Base-by-base conservation (phyloP, 2,113 vertebrate genomes). In the Puntigrus tetrazona region DNA sequence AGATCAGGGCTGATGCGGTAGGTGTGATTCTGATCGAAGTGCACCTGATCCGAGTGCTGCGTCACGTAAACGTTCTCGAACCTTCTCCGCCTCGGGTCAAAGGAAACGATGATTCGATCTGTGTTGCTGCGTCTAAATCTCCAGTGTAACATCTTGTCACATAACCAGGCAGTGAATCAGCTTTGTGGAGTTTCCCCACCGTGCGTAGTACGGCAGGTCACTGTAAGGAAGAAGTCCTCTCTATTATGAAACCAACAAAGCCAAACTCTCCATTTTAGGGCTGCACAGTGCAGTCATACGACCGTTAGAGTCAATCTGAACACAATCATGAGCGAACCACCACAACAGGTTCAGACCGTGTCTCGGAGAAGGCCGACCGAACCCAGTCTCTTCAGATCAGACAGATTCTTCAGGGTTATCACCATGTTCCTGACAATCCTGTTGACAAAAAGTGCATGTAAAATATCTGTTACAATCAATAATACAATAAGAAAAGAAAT, bases 41-140 rank as follows among this genome's bases (percentile, higher is more conserved):
- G n/a, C 9, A 0, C 0, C 13, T 6, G n/a, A 74, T n/a, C 29
- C 3, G 83, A 31, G 52, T 89, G 88, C 45, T 78, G 59, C 0
- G 84, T 89, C 76, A 87, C 86, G 61, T 74, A 89, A 81, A 89
- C 41, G 0, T 18, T 27, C 1, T 87, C 52, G 36, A 89, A 55
- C 3, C 0, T 2, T 7, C 1, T 25, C n/a, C 0, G 0, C 0
- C 0, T 1, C 8, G 43, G 13, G 9, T 25, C n/a, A n/a, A 69
- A 38, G 5, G 77, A 77, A 45, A 89, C 78, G 22, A 89, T 84
- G 7, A 89, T 76, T 2, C 86, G 86, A 43, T 87, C 86, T 36
- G 3, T 82, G 61, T 89, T 89, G 77, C 84, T 89, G 18, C 25
- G 29, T 87, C 79, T 52, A 31, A n/a, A 8, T 52, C 1, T 9